phyloP scores from a whole-genome alignment of 1,140 invertebrate species.

The Eriocheir sinensis region DNA sequence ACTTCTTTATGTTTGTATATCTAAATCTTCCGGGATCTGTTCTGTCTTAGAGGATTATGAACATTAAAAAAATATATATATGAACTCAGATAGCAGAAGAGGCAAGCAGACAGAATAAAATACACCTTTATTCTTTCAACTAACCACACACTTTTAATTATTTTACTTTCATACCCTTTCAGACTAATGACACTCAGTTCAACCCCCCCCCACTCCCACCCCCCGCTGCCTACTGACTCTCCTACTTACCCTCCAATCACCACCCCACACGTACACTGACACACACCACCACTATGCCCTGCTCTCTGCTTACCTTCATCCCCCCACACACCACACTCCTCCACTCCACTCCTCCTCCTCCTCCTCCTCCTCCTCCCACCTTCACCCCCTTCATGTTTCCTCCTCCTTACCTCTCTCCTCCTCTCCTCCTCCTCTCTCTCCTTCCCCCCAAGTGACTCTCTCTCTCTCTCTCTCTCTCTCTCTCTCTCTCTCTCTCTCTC shows the following conservation, averaged over 20 bases:
- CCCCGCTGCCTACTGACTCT: background rate
- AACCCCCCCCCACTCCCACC: background rate
- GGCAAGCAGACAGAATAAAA: too few species aligned
- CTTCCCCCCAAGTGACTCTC: background rate
- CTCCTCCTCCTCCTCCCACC: background rate
- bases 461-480: constrained; percentile 31
- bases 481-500: constrained; percentile 46
- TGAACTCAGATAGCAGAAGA: too few species aligned
- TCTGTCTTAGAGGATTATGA: too few species aligned
- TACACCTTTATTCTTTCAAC: too few species aligned
- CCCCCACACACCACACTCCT: background rate
- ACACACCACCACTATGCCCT: background rate
- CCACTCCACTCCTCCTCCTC: background rate
- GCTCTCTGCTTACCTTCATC: background rate
- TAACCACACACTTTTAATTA: background rate
- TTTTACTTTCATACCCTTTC: background rate
- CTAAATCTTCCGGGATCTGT: too few species aligned
- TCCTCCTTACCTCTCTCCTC: too few species aligned
- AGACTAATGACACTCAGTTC: background rate
- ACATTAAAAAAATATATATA: too few species aligned
- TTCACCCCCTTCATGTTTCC: background rate
- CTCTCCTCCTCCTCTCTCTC: background rate
- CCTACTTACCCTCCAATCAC: background rate
- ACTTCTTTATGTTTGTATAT: too few species aligned
- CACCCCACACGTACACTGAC: background rate